Evolutionary conservation across 2,888 invertebrate genomes (phyloP), one percentile per base, ranked within the genome.

Genomic region (Athalia rosae): DNA sequence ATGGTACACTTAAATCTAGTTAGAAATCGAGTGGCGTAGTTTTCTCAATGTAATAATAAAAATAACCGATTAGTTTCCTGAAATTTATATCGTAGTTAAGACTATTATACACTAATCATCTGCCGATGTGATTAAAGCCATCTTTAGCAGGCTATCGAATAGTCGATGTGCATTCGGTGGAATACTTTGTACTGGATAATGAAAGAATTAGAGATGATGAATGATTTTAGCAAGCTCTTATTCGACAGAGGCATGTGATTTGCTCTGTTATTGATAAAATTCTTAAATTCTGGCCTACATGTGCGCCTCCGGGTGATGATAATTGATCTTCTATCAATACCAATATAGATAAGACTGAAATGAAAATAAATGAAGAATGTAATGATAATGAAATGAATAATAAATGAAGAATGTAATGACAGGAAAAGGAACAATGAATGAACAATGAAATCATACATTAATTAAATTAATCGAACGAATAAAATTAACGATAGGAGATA

Each of bases 261-360:
- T 58, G 13, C 58, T 56, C 71, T 58, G 8, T 13, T 59, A n/a
- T 6, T 61, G 58, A 41, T 56, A 11, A 69, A 53, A 56, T 56
- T 58, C 43, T 56, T 69, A 69, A 69, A 47, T n/a, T 69, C 56
- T 53, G 66, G 66, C 50, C 66, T 67, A 67, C 28, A 28, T 50
- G 66, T 11, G 43, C 58, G 71, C 58, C 58, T 71, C 71, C 71
- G 58, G 71, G 15, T 71, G 71, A 71, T 71, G 58, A 71, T 43
- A 71, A 71, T 71, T 71, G 43, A 58, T 56, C 71, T 71, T 45
- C 71, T 71, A 71, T 71, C 71, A 71, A 71, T 71, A 71, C 71
- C 71, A 71, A 58, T 58, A 71, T 71, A 58, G 58, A 71, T 71
- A 71, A 7, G 58, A 71, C 71, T 71, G 71, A 71, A 71, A 71